Percentiles rank a stretch among this genome's conserved stretches.
phyloP scores from a whole-genome alignment of 2,113 vertebrate species.

The Hippopotamus amphibius region DNA sequence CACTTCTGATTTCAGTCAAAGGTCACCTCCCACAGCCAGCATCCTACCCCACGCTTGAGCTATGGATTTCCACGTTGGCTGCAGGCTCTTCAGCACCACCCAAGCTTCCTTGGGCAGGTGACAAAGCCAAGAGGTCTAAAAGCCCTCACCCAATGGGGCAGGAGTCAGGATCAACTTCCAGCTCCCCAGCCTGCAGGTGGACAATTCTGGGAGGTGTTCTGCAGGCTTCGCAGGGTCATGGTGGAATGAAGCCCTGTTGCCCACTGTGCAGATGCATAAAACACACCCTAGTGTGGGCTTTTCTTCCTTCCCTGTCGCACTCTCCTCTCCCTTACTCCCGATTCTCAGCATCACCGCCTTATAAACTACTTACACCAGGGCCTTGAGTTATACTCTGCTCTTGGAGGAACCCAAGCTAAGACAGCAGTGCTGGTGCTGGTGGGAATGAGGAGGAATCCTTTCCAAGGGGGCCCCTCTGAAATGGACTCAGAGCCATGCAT shows the following conservation, averaged over 20 bases:
- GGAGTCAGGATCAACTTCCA: not conserved
- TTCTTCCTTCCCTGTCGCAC: not conserved
- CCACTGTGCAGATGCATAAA: no score
- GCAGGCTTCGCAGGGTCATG: not conserved
- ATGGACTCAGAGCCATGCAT: not conserved
- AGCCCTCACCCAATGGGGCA: fast-evolving
- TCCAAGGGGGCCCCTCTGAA: not conserved
- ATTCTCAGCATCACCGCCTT: not conserved
- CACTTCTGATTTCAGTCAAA: not conserved
- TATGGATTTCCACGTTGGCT: not conserved
- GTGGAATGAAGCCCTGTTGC: not conserved
- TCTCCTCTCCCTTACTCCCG: not conserved
- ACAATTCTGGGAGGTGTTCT: not conserved
- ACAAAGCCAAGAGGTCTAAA: not conserved
- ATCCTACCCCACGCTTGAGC: not conserved
- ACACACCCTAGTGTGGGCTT: not conserved
- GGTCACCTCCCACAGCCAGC: not conserved
- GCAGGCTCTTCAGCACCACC: not conserved
- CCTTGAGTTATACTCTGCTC: not conserved
- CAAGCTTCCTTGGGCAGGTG: not conserved
- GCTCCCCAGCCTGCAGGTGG: not conserved
- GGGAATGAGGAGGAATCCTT: not conserved
- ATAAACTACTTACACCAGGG: not conserved
- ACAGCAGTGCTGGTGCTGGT: not conserved
- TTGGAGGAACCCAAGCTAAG: not conserved